Conservation (phyloP, 2,113 vertebrate genomes). For the Datnioides undecimradiatus region DNA sequence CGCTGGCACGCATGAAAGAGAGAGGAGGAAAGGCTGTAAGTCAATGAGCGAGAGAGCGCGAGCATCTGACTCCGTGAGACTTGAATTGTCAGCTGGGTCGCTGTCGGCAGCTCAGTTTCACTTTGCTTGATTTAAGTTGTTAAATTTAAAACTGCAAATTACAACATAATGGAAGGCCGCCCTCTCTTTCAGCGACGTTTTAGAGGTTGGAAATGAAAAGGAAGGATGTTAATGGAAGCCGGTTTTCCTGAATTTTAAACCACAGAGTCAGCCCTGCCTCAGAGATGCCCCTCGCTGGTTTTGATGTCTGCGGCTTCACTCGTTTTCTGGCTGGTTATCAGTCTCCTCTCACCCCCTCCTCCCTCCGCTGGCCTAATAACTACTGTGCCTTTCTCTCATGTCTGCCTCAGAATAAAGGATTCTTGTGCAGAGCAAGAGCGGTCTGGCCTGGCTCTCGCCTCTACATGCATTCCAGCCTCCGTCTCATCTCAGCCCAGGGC, state of each 20-base stretch:
- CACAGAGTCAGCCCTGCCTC: not conserved
- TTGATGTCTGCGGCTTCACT: conserved; percentile 18
- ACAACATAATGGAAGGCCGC: not conserved
- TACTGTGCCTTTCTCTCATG: conserved; percentile 37
- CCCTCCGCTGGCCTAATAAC: conserved; percentile 25
- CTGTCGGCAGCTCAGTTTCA: conserved; percentile 21
- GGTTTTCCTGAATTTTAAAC: conserved; percentile 3
- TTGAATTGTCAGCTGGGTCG: not conserved
- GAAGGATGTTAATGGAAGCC: not conserved
- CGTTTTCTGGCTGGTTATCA: conserved; percentile 38
- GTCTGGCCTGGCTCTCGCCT: conserved; percentile 49
- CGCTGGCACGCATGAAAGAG: conserved; percentile 51
- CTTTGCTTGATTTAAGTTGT: conserved; percentile 17
- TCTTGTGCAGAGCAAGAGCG: conserved; percentile 35
- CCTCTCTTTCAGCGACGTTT: not conserved
- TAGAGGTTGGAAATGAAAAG: conserved; percentile 1
- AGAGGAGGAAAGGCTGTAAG: not conserved
- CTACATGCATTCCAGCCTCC: conserved; percentile 54
- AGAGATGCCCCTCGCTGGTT: not conserved
- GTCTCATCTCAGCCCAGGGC: conserved; percentile 42
- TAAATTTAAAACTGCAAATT: conserved; percentile 15
- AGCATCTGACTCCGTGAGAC: conserved; percentile 1
- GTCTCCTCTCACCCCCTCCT: conserved; percentile 15
- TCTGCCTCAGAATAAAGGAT: conserved; percentile 58
- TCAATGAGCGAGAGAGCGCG: not conserved